These are phyloP conservation scores for Nyctereutes procyonoides DNA, from an alignment of 2,113 vertebrate genomes.

Conservation along the genomic window DNA sequence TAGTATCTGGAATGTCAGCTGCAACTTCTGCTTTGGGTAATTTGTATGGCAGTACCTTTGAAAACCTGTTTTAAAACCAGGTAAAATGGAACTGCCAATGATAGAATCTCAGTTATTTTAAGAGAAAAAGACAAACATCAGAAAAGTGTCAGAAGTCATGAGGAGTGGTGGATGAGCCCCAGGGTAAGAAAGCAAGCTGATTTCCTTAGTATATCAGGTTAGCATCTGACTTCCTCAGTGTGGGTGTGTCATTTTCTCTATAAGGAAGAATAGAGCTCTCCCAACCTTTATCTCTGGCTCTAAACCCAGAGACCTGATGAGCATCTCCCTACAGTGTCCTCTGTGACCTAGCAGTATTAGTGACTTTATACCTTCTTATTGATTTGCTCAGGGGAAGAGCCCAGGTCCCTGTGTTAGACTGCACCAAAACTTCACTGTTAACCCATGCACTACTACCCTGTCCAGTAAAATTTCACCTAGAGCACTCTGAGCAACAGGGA, in stretches of 20 bases:
- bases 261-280: neutral
- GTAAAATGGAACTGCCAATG: neutral
- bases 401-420: fast-evolving
- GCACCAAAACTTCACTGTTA: neutral
- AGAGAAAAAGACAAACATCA: neutral
- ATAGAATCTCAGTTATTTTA: neutral
- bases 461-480: neutral
- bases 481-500: neutral
- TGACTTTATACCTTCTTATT: neutral
- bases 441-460: neutral
- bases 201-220: neutral
- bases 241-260: neutral
- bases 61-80: neutral
- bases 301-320: neutral
- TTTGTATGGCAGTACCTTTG: neutral
- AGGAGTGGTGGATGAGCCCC: neutral
- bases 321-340: neutral
- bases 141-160: neutral
- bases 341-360: neutral
- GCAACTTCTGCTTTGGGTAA: neutral
- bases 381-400: neutral
- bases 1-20: neutral
- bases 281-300: neutral
- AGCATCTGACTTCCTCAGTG: neutral
- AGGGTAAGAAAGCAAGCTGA: neutral